phyloP scores from a whole-genome alignment of 92 coral and sea anemone species.

The Virgularia gustaviana region DNA sequence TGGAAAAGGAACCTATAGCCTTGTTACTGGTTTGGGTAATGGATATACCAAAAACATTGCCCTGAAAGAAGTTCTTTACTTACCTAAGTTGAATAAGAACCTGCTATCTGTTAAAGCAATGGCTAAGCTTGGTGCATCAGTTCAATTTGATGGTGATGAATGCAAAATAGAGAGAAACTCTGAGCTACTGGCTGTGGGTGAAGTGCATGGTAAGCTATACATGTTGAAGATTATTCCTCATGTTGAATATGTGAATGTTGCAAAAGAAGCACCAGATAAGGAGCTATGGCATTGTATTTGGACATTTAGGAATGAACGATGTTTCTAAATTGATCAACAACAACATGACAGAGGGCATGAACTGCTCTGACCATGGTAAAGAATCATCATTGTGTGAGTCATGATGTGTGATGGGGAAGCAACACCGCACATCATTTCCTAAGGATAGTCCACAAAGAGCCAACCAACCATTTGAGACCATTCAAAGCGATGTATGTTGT shows the following conservation, averaged over 20 bases:
- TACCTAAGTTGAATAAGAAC: conserved; percentile 26
- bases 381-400: conserved; percentile 32
- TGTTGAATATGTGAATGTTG: conserved; percentile 21
- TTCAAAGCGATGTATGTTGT: conserved; percentile 33
- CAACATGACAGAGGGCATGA: conserved; percentile 36
- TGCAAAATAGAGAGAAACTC: conserved; percentile 28
- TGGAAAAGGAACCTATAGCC: conserved; percentile 43
- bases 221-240: conserved; percentile 33
- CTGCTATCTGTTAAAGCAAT: conserved; percentile 35
- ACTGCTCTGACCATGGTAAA: conserved; percentile 1
- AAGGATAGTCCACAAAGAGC: conserved; percentile 29
- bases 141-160: conserved; percentile 30
- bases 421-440: conserved; percentile 30
- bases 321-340: conserved; percentile 30
- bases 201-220: conserved; percentile 32
- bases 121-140: conserved; percentile 32
- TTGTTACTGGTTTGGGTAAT: conserved; percentile 40
- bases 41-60: conserved; percentile 15
- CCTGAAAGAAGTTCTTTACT: conserved; percentile 17
- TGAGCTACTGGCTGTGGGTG: conserved; percentile 32
- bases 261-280: conserved; percentile 30
- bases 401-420: conserved; percentile 36
- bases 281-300: conserved; percentile 29
- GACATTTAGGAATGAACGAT: conserved; percentile 25
- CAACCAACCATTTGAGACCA: conserved; percentile 19